A percentile compares a stretch with the other conserved stretches of the same genome.
These are phyloP conservation scores for Aurelia sp. DNA, from an alignment of 30 jellyfish, hydroid and myxozoan species.

Conservation along the genomic window DNA sequence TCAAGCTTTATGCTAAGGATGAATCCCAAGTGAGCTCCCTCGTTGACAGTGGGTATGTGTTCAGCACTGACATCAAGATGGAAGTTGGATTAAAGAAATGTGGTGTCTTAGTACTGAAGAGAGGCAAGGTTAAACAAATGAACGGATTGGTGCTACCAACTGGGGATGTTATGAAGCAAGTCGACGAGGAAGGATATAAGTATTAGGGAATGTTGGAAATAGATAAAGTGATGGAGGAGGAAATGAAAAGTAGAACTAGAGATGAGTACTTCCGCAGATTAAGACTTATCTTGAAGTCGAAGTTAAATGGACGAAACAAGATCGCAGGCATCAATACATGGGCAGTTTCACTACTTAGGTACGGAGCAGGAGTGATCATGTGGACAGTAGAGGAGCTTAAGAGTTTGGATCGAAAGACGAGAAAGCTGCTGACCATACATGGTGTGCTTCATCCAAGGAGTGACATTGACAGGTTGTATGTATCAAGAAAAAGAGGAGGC, in stretches of 20 bases:
- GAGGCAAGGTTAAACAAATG: constrained; percentile 31
- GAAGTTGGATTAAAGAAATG: constrained; percentile 6
- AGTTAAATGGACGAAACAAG: constrained; percentile 9
- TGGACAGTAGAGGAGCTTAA: background rate
- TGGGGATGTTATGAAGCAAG: constrained; percentile 19
- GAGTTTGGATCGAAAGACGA: background rate
- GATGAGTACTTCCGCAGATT: background rate
- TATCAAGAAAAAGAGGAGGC: constrained; percentile 9
- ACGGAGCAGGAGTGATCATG: background rate
- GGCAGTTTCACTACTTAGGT: too few species aligned
- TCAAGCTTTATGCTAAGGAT: too few species aligned
- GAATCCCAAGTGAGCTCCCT: background rate
- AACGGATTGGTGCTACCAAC: constrained; percentile 10
- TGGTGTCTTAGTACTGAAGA: background rate
- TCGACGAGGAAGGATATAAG: constrained; percentile 17
- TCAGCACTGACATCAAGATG: constrained; percentile 14
- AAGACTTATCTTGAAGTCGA: constrained; percentile 4
- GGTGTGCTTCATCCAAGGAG: too few species aligned
- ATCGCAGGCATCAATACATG: background rate
- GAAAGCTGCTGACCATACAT: too few species aligned
- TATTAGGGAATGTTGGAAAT: constrained; percentile 22
- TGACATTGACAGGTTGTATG: background rate
- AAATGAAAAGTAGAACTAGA: background rate
- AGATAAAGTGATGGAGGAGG: constrained; percentile 2
- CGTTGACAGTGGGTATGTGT: background rate